Evolutionary conservation across 2,797 vertebrate genomes (phyloP).

Genomic region (Glossophaga mutica): DNA sequence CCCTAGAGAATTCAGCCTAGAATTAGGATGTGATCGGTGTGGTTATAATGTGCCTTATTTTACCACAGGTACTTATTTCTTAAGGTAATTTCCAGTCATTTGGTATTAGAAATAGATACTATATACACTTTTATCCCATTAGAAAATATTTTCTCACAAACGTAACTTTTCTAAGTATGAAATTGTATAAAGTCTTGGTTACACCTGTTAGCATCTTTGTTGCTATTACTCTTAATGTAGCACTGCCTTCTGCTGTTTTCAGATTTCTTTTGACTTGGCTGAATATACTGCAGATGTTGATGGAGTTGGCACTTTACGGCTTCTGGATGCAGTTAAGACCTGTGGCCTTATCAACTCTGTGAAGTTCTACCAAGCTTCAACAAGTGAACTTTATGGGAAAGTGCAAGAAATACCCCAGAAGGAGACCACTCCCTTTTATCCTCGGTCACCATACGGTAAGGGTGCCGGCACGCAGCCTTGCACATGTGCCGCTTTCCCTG

Average conservation of each 20-base stretch:
- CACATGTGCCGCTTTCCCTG: not conserved
- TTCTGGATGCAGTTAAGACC: constrained; percentile 96
- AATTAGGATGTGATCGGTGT: not conserved
- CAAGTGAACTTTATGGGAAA: constrained; percentile 97
- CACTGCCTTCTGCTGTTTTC: not conserved
- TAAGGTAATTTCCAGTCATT: not conserved
- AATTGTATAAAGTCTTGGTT: not conserved
- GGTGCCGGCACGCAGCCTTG: not conserved
- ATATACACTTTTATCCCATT: not conserved
- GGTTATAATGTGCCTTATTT: not conserved
- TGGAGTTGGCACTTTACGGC: constrained; percentile 93
- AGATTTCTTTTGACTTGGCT: constrained; percentile 98
- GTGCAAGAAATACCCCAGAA: constrained; percentile 98
- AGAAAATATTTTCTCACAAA: not conserved
- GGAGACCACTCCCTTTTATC: constrained; percentile 98
- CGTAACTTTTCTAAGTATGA: not conserved
- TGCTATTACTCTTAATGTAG: not conserved
- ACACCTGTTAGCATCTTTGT: not conserved
- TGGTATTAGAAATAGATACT: not conserved
- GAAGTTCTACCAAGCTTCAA: constrained; percentile 98
- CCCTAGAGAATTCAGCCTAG: not conserved
- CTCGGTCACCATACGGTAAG: constrained; percentile 96
- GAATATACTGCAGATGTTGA: constrained; percentile 98
- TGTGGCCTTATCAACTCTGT: constrained; percentile 93
- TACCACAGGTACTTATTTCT: not conserved